Evolutionary conservation across 2,113 vertebrate species (phyloP), one percentile per base, ranked within the genome.

Genomic region (Corydoras maculifer): DNA sequence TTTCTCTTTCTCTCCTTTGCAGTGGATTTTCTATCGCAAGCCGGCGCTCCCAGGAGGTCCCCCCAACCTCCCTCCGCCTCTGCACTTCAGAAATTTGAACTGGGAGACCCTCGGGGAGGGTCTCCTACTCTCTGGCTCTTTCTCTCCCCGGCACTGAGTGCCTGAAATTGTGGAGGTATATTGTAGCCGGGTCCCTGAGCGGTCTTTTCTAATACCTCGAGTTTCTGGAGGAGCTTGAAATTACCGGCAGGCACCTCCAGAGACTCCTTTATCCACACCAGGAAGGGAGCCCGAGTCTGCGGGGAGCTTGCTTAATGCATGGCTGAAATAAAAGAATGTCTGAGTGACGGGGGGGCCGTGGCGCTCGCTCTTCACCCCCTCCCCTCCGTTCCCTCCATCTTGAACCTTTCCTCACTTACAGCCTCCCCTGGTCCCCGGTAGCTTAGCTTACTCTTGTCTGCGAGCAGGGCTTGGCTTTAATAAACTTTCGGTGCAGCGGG

Each of bases 61-160:
- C 91, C 93, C 93, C 93, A 25, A 25, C 18, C 91, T 92, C 79
- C 80, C 83, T 75, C 79, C 70, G 65, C 68, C 60, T 35, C 93
- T 96, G 94, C 94, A 96, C 95, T 98, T 98, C 95, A 97, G 94
- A 98, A 98, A 99, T 98, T 94, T 97, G 96, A 98, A 98, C 96
- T 94, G 93, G 91, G 92, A 61, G 75, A 93, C 93, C 94, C 95
- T 94, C 91, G 86, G 93, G 82, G 82, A 83, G 82, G 78, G 60
- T 69, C 69, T 69, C 35, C 61, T 61, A 49, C 50, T 62, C 51
- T 60, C 35, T 62, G 50, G 25, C 59, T 72, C 65, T 66, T 58
- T 65, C 66, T 67, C 62, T 69, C 66, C 72, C 65, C 92, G 90
- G 93, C 92, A 91, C 91, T 88, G 92, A 94, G 93, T 91, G 90